phyloP scores from a whole-genome alignment of 1,140 invertebrate genomes.

The Halyomorpha halys region DNA sequence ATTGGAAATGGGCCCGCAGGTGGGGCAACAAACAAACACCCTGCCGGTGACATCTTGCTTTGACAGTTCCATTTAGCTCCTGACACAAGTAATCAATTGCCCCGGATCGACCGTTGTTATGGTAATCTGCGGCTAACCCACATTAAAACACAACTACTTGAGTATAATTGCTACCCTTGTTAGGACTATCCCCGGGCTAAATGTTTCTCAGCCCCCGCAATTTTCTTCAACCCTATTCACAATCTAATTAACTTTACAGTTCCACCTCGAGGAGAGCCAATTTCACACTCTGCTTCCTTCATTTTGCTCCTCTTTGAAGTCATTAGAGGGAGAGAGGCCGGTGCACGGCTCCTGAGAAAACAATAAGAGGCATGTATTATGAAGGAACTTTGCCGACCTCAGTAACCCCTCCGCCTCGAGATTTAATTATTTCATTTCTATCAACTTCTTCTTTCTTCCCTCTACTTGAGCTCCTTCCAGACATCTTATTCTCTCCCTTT shows the following conservation, averaged over 20 bases:
- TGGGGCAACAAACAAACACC: slow-evolving; percentile 16
- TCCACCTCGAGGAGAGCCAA: slow-evolving; percentile 16
- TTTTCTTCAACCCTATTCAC: slow-evolving; percentile 15
- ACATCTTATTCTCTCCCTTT: no score
- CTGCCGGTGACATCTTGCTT: slow-evolving; percentile 13
- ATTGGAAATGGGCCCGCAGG: neutral
- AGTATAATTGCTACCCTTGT: slow-evolving; percentile 14
- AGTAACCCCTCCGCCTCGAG: slow-evolving; percentile 5
- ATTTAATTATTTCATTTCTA: slow-evolving; percentile 1
- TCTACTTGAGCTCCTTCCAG: no score
- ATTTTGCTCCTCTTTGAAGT: slow-evolving; percentile 16
- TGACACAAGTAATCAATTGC: slow-evolving; percentile 22
- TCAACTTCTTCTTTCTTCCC: slow-evolving; percentile 1
- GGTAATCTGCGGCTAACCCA: slow-evolving; percentile 9
- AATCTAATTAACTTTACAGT: slow-evolving; percentile 19
- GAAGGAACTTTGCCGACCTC: slow-evolving; percentile 1
- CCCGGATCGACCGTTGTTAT: slow-evolving; percentile 7
- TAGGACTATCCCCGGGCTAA: neutral
- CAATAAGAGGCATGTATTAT: slow-evolving; percentile 15
- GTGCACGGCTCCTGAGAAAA: neutral
- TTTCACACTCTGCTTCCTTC: slow-evolving; percentile 15
- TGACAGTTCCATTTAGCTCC: slow-evolving; percentile 20
- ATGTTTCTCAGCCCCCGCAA: slow-evolving; percentile 10
- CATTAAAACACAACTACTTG: slow-evolving; percentile 6
- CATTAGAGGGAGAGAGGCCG: neutral